Evolutionary conservation across 2,113 vertebrate genomes (phyloP), one percentile per base, ranked within the genome.

Genomic region (Bothrops jararaca): DNA sequence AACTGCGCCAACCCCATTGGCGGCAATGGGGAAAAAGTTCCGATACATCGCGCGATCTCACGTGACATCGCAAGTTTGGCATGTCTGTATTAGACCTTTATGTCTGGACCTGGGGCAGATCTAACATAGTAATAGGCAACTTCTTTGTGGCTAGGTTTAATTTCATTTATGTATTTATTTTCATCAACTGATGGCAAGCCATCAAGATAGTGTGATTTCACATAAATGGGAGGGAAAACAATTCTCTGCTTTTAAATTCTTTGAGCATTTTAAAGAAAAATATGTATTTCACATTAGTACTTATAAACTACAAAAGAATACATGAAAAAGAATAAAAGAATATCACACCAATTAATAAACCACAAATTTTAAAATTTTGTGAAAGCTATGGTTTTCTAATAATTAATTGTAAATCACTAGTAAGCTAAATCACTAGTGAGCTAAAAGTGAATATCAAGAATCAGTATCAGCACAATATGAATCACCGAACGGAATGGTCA

Each of bases 31-130:
- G 48, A 9, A 50, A 50, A 50, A 8, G 48, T 50, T 50, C 48
- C 0, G 0, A 50, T 50, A 9, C 7, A 7, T 50, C 1, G 7
- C 7, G 8, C 48, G 1, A 50, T 9, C 1, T 50, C 48, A 50
- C 48, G 1, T 50, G 48, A 50, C 48, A 1, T 50, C 48, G 8
- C 8, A 7, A 50, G 48, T 50, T 50, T 50, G 48, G 9, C 48
- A 50, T 50, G 48, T 50, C 48, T 50, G 48, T 8, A 50, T 50
- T 50, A 26, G 57, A 9, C 8, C 2, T 58, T 58, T 9, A 58
- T 3, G 2, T 26, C 2, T 58, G 23, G 57, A 58, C 57, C 23
- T 24, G 48, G 7, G 9, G 1, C 48, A 50, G 48, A 50, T 8
- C 48, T 50, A 50, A 50, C 48, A 18, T 54, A 15, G 53, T 54